These are phyloP conservation scores for Cavia aperea DNA, from an alignment of 2,113 vertebrate genomes.

Conservation along the genomic window DNA sequence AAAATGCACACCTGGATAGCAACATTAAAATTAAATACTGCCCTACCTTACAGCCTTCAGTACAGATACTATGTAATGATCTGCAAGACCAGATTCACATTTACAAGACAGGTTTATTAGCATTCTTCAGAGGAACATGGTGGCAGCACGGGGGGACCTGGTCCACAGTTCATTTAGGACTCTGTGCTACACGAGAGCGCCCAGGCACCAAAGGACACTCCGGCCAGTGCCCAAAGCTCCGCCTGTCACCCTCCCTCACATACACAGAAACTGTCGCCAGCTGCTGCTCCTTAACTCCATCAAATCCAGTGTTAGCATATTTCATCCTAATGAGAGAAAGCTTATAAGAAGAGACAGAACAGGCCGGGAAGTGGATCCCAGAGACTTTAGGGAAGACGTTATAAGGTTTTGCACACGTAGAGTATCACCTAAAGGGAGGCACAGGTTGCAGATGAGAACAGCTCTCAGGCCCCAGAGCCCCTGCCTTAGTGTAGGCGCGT, in stretches of 20 bases:
- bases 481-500: accelerated
- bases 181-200: background rate
- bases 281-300: background rate
- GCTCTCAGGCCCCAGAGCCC: background rate
- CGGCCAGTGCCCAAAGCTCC: background rate
- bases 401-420: background rate
- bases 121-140: background rate
- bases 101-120: background rate
- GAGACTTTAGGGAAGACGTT: background rate
- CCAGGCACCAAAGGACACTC: background rate
- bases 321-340: background rate
- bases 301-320: background rate
- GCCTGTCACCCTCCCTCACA: background rate
- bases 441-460: background rate
- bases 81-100: background rate
- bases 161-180: background rate
- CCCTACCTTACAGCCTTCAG: background rate
- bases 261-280: background rate
- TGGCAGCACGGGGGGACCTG: background rate
- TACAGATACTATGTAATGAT: background rate
- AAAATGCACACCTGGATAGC: background rate
- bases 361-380: background rate
- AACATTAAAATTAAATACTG: background rate
- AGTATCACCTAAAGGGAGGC: background rate
- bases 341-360: background rate